phyloP scores from a whole-genome alignment of 1,140 invertebrate species.

The Drosophila grimshawi region DNA sequence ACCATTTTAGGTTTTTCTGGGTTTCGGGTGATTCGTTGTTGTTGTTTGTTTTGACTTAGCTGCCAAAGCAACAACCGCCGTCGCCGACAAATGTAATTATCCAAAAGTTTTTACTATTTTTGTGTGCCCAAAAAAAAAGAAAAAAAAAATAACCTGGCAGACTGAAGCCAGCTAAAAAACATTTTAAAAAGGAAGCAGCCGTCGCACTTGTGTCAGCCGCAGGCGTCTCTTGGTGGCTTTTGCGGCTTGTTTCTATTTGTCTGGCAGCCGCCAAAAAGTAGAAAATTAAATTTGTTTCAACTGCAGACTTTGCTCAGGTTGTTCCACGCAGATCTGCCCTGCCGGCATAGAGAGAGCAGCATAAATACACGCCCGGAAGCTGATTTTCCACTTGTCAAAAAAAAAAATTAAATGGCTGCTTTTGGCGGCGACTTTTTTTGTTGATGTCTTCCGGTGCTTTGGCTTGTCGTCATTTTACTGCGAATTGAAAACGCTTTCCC shows the following conservation, averaged over 20 bases:
- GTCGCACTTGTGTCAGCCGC: constrained; percentile 40
- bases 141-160: constrained; percentile 48
- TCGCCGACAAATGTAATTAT: constrained; percentile 73
- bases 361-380: constrained; percentile 45
- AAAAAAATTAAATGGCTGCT: constrained; percentile 21
- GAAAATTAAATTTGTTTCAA: constrained; percentile 81
- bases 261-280: constrained; percentile 56
- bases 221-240: constrained; percentile 45
- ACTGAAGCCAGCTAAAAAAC: constrained; percentile 28
- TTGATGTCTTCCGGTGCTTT: constrained; percentile 34
- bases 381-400: constrained; percentile 52
- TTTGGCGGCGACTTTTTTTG: constrained; percentile 25
- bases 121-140: constrained; percentile 29
- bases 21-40: neutral
- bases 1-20: neutral
- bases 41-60: constrained; percentile 35
- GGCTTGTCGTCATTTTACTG: constrained; percentile 36
- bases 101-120: constrained; percentile 77
- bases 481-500: constrained; percentile 18
- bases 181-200: constrained; percentile 16
- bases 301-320: constrained; percentile 72
- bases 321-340: constrained; percentile 21
- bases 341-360: neutral
- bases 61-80: constrained; percentile 53
- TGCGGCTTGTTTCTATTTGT: constrained; percentile 52